Evolutionary conservation across 2,797 vertebrate genomes (phyloP), one percentile per base, ranked within the genome.

Genomic region (Syndactyla subalaris): DNA sequence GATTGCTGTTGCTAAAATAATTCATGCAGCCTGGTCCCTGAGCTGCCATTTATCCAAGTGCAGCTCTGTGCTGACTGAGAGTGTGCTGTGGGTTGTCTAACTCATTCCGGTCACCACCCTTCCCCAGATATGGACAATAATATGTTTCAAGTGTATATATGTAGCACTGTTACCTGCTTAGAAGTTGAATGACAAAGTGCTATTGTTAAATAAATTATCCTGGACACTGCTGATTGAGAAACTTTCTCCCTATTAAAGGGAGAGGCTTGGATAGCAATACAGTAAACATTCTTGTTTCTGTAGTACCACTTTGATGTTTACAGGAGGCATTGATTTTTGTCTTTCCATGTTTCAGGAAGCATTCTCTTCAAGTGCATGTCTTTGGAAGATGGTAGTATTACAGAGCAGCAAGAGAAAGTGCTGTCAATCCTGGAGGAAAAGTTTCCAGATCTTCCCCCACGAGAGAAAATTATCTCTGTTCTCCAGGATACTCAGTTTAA

Each of bases 371-470:
- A 98, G 73, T 98, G 97, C 75, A 87, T 98, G 89, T 97, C 98
- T 96, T 92, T 96, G 88, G 98, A 98, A 94, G 88, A 97, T 32
- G 98, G 98, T 86, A 97, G 59, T 82, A 96, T 97, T 71, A 98
- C 98, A 39, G 96, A 97, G 65, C 97, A 98, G 46, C 98, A 98
- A 84, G 98, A 99, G 74, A 98, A 98, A 79, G 93, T 99, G 17
- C 83, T 98, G 58, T 97, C 96, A 82, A 34, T 96, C 30, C 95
- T 99, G 95, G 98, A 98, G 90, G 96, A 98, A 88, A 98, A 97
- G 94, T 98, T 98, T 93, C 98, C 98, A 58, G 97, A 96, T 73
- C 93, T 98, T 67, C 97, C 97, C 38, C 96, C 98, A 14, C 94
- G 98, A 73, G 95, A 98, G 27, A 97, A 98, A 38, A 97, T 98